phyloP scores from a whole-genome alignment of 2,113 vertebrate genomes.

The Sus scrofa region DNA sequence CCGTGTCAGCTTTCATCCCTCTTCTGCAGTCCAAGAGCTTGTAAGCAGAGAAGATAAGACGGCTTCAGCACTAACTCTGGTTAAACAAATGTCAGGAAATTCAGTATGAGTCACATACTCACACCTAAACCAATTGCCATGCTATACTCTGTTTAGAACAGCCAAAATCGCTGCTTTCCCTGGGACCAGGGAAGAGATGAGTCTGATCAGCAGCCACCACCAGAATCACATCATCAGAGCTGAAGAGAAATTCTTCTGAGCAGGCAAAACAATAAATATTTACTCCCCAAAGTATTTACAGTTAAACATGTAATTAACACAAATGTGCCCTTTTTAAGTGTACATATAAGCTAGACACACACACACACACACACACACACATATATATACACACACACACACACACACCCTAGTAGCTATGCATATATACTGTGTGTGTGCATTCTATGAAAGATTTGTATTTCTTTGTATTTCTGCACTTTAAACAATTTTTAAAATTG shows the following conservation, averaged over 20 bases:
- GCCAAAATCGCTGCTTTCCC: background rate
- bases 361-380: background rate
- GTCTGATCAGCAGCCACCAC: background rate
- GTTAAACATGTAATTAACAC: background rate
- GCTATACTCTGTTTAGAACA: background rate
- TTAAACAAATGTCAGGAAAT: background rate
- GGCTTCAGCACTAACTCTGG: background rate
- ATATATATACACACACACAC: too few relatives aligned
- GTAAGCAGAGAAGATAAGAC: background rate
- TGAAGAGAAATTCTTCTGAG: background rate
- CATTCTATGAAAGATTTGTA: background rate
- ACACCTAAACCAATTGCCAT: background rate
- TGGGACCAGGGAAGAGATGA: background rate
- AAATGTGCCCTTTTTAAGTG: background rate
- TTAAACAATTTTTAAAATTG: background rate
- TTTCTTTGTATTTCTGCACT: background rate
- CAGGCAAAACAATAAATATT: conserved; percentile 5
- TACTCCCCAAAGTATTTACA: background rate
- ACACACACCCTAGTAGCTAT: too few relatives aligned
- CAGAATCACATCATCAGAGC: background rate
- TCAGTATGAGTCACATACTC: background rate
- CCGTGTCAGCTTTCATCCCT: background rate
- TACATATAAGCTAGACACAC: background rate
- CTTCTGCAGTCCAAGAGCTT: background rate
- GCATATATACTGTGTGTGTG: too few relatives aligned